These are phyloP conservation scores for Dasypolia templi DNA, from an alignment of 2,888 invertebrate genomes.

Conservation along the genomic window DNA sequence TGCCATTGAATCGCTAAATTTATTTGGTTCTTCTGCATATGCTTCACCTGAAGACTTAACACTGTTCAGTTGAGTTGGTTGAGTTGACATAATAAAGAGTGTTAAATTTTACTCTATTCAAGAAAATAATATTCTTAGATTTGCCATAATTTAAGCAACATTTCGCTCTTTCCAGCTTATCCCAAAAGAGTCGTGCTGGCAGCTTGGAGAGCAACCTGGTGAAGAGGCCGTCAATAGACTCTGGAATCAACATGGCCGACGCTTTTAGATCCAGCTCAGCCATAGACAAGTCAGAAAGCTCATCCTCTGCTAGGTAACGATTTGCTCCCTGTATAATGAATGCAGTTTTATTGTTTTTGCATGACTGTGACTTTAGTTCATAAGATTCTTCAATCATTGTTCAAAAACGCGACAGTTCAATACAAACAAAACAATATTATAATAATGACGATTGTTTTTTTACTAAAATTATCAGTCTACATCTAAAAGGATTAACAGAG, in stretches of 20 bases:
- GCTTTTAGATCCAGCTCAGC: slow-evolving; percentile 88
- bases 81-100: too few species aligned
- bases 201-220: slow-evolving; percentile 90
- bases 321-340: slow-evolving; percentile 16
- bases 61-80: too few species aligned
- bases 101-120: too few species aligned
- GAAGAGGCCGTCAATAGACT: slow-evolving; percentile 94
- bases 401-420: slow-evolving; percentile 25
- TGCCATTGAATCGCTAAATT: too few species aligned
- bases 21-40: not conserved
- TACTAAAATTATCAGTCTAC: not conserved
- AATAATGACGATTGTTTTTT: slow-evolving; percentile 13
- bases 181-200: slow-evolving; percentile 86
- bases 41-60: too few species aligned
- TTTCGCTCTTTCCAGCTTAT: slow-evolving; percentile 80
- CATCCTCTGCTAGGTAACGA: slow-evolving; percentile 85
- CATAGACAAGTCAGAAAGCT: slow-evolving; percentile 84
- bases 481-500: slow-evolving; percentile 16
- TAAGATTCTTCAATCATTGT: slow-evolving; percentile 28
- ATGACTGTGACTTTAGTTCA: slow-evolving; percentile 51
- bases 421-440: slow-evolving; percentile 31
- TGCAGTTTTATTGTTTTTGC: slow-evolving; percentile 43
- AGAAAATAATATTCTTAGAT: too few species aligned
- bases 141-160: not conserved
- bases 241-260: slow-evolving; percentile 94